Evolutionary conservation across 2,113 vertebrate genomes (phyloP), one percentile per base, ranked within the genome.

Genomic region (Coracopsis vasa): DNA sequence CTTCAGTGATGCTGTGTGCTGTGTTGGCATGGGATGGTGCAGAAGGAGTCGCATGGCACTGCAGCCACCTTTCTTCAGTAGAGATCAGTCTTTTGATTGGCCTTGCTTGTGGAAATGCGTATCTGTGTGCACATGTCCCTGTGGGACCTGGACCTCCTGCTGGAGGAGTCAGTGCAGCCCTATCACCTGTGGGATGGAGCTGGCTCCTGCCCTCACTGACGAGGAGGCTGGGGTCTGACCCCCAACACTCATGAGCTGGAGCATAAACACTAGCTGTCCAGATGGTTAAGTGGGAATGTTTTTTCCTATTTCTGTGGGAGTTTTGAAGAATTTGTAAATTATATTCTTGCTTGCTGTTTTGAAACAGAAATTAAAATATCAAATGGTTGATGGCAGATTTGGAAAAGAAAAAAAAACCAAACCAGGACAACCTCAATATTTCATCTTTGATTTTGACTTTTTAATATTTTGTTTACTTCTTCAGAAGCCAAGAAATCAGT

Each of bases 331-430:
- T 81, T 77, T 83, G 53, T 88, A 93, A 80, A 77, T 66, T 7
- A 53, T 82, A 92, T 93, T 93, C 78, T 87, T 64, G 16, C 87
- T 75, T 88, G 29, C 14, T 80, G n/a, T 86, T 93, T 95, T 93
- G 86, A 82, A 94, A 90, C 31, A 88, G 67, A 80, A 93, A 83
- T 61, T 48, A 65, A 94, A 92, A 56, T 90, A 44, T 81, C 33
- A 72, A 61, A 54, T 86, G 25, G 25, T 47, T 79, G 39, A 35
- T 82, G 62, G 44, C 44, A 83, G 75, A 65, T 56, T 56, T 82
- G 66, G 45, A 88, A 75, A 86, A 47, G 50, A 85, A 94, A 64
- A n/a, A 56, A 58, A n/a, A 13, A 18, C 5, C 33, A 23, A 93
- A 24, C 79, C 53, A 75, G 70, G 31, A 72, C 54, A 95, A 70